Conservation (phyloP, 2,113 vertebrate species). For the Peromyscus polionotus region DNA sequence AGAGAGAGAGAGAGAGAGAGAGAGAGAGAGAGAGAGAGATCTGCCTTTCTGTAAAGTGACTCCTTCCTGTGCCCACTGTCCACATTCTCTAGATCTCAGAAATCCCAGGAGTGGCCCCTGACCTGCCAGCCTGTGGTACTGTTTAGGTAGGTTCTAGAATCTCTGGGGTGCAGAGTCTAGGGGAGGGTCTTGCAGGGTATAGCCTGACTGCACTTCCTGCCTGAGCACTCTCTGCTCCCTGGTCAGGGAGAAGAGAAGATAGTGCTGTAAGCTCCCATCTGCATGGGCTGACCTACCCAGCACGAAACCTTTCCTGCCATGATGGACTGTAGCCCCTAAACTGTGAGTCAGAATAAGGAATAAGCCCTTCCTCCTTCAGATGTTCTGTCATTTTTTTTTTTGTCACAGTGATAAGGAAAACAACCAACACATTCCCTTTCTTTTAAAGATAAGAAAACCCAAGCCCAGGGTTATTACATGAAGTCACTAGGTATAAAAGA, state of each 20-base stretch:
- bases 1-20: neutral
- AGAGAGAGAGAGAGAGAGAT: neutral
- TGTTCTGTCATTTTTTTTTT: too few species aligned
- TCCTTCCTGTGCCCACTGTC: neutral
- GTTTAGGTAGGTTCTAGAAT: neutral
- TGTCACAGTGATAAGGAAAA: neutral
- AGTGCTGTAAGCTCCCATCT: neutral
- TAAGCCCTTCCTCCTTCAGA: neutral
- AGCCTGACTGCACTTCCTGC: neutral
- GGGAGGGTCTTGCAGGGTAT: neutral
- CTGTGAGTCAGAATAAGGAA: neutral
- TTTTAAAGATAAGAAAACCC: constrained; percentile 49
- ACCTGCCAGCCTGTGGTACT: neutral
- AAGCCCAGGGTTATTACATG: neutral
- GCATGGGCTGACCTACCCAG: neutral
- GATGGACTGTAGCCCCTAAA: neutral
- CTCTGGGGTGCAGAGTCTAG: neutral
- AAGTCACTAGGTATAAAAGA: neutral
- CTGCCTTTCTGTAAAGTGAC: neutral
- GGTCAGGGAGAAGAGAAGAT: neutral
- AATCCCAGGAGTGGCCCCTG: neutral
- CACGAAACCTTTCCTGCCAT: neutral
- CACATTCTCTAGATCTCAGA: neutral
- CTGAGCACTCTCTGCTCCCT: neutral
- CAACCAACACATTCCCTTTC: neutral